Base-by-base conservation (phyloP, 2,888 invertebrate genomes). In the Oligia latruncula region DNA sequence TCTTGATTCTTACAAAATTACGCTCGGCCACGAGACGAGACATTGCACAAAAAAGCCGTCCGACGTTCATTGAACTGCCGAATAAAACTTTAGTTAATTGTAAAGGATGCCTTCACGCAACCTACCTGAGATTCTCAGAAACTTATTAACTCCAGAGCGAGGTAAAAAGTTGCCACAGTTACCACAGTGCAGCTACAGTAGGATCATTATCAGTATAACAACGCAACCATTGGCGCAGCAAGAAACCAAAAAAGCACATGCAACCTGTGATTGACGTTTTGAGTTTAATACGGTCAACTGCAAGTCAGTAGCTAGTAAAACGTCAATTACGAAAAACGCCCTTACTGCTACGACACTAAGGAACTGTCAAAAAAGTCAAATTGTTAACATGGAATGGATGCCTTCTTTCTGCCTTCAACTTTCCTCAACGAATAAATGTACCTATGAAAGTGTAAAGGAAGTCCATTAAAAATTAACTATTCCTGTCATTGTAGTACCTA, bases 41-140 rank as follows among this genome's bases (percentile, higher is more conserved):
- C 64, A 49, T 52, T 62, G 58, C 67, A 77, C 62, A 85, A 85
- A 85, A 85, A 83, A 78, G 55, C 15, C 43, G 20, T 4, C 68
- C 9, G 52, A 0, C 81, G 88, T 88, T 78, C 88, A 86, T 60
- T 88, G 88, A 89, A 81, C 88, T 71, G 71, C 43, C 73, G 77
- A 83, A 84, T 78, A 75, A 80, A 77, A 73, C 72, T 74, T 70
- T 72, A 80, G 82, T 86, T 86, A 86, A 89, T 87, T 87, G 87
- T 77, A 52, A 81, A 79, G 80, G 81, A 88, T 88, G 60, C 88
- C 88, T 78, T 86, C 87, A 88, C 82, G 85, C 73, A 85, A 74
- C 66, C 74, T 89, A 83, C 86, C 89, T 88, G 89, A 78, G 86
- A 23, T 89, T 88, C 87, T 82, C 68, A 65, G 87, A 87, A 87